Base-by-base conservation (phyloP, 2,113 vertebrate genomes). In the Gallinago paraguaiae region DNA sequence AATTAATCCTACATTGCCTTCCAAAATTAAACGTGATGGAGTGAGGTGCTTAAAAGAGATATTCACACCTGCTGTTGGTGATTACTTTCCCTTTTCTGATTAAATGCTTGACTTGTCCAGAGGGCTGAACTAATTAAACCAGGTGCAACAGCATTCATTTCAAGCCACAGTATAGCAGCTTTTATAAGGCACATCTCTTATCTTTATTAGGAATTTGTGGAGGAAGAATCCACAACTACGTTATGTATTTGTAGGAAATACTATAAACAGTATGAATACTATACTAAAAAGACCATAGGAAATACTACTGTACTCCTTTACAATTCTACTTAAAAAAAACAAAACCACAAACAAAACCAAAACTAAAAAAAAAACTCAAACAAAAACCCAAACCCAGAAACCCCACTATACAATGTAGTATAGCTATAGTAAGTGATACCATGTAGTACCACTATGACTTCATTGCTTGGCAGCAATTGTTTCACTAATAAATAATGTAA, bases 401-500 rank as follows among this genome's bases (percentile, higher is more conserved):
- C 13, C 14, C 33, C 24, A 6, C 60, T 37, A 28, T 3, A 19
- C 53, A n/a, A 7, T 15, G 35, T 43, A 28, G 22, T n/a, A 45
- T 14, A 46, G 65, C 31, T 39, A 37, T 10, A 80, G 69, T 68
- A 90, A 79, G 11, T 27, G 70, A 74, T 61, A 93, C 2, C 54
- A 13, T 13, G 56, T 57, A 89, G 74, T 86, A 72, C 57, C 81
- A 43, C 51, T 31, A n/a, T 84, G 86, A 72, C 82, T 57, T 82
- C 59, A 64, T 61, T 18, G 48, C 57, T 79, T 67, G 61, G 75
- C 75, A 85, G 80, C 57, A 94, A 82, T 30, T 79, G 39, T 75
- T 95, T 57, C 69, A 54, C 51, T 74, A 41, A 54, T 93, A 35
- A 88, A 95, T 82, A 91, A 95, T 87, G 60, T 60, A 93, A 67